phyloP scores from a whole-genome alignment of 2,888 invertebrate species.

The Oligia latruncula region DNA sequence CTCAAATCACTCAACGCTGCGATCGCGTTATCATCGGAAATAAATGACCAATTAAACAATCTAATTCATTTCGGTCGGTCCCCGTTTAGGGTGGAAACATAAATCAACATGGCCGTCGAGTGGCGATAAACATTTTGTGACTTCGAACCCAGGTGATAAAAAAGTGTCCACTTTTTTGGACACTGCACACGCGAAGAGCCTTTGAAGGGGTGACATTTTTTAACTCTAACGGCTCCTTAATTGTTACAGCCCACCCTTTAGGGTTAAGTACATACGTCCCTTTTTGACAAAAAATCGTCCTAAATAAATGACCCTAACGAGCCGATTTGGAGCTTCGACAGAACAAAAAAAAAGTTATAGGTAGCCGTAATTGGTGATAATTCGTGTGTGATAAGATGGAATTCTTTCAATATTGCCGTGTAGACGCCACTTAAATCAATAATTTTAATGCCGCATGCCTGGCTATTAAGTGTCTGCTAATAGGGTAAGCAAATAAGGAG shows the following conservation, averaged over 20 bases:
- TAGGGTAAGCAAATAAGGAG: constrained; percentile 84
- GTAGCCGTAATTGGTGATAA: constrained; percentile 81
- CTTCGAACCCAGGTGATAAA: constrained; percentile 89
- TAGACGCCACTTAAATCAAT: constrained; percentile 81
- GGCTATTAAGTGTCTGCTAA: constrained; percentile 84
- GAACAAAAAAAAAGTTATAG: constrained; percentile 79
- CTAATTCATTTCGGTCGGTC: constrained; percentile 86
- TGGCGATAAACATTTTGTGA: constrained; percentile 90
- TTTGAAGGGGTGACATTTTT: constrained; percentile 89
- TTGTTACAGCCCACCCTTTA: constrained; percentile 87
- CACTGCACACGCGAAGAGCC: constrained; percentile 79
- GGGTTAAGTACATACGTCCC: constrained; percentile 75
- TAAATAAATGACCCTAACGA: constrained; percentile 86
- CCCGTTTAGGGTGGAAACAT: constrained; percentile 85
- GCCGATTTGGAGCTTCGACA: constrained; percentile 72
- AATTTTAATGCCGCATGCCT: constrained; percentile 82
- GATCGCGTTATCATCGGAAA: constrained; percentile 84
- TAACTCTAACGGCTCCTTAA: constrained; percentile 86
- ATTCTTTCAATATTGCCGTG: constrained; percentile 76
- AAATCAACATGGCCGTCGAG: constrained; percentile 89
- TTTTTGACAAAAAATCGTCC: constrained; percentile 83
- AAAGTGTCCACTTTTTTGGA: constrained; percentile 86
- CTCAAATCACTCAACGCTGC: constrained; percentile 77
- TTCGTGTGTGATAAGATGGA: constrained; percentile 81
- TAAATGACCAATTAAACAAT: constrained; percentile 90